phyloP scores from a whole-genome alignment of 2,888 invertebrate species.

The Strigamia maritima region DNA sequence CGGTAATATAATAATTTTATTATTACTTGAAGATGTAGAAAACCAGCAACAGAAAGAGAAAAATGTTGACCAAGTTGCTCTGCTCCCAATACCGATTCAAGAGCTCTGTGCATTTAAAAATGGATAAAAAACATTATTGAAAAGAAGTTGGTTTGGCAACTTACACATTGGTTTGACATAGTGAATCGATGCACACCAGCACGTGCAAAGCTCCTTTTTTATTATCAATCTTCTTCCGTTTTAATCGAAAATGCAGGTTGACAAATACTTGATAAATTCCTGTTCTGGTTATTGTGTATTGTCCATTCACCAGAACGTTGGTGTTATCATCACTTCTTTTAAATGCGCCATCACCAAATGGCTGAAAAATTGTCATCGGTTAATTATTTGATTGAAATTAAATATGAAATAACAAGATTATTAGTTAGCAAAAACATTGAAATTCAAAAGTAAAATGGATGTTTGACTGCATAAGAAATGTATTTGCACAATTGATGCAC shows the following conservation, averaged over 20 bases:
- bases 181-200: background rate
- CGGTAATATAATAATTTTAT: background rate
- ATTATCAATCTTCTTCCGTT: background rate
- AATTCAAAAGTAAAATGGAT: too few relatives aligned
- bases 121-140: too few relatives aligned
- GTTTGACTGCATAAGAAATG: too few relatives aligned
- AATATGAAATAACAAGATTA: too few relatives aligned
- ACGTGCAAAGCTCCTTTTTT: background rate
- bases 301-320: background rate
- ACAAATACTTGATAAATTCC: background rate
- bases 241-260: background rate
- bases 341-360: conserved; percentile 48
- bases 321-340: conserved; percentile 47
- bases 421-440: too few relatives aligned
- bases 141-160: too few relatives aligned
- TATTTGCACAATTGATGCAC: too few relatives aligned
- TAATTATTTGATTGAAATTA: too few relatives aligned
- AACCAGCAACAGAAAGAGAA: background rate
- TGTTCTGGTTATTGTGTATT: background rate
- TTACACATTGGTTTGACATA: conserved; percentile 2
- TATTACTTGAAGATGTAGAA: background rate
- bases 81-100: background rate
- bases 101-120: too few relatives aligned
- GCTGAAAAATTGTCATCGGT: conserved; percentile 46
- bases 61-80: background rate